phyloP scores from a whole-genome alignment of 2,888 invertebrate genomes.

The Lasioglossum villosulum region DNA sequence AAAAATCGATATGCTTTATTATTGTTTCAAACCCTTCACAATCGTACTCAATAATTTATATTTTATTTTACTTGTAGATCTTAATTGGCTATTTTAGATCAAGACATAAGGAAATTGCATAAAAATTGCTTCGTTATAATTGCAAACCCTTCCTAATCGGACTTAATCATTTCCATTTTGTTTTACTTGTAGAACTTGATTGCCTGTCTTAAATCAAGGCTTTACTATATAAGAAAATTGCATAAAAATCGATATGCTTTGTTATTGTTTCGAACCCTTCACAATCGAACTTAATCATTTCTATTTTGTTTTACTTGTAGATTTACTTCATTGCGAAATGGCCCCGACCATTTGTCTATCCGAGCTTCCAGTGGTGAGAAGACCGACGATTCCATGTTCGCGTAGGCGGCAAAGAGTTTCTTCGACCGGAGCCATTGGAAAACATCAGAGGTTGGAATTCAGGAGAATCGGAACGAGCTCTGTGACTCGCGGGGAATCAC shows the following conservation, averaged over 20 bases:
- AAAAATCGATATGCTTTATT: too few species aligned
- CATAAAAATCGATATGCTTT: too few species aligned
- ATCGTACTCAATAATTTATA: too few species aligned
- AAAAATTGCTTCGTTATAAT: too few species aligned
- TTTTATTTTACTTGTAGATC: too few species aligned
- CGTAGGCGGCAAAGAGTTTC: conserved; percentile 65
- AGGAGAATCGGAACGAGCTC: conserved; percentile 42
- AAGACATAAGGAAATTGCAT: too few species aligned
- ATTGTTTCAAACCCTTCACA: too few species aligned
- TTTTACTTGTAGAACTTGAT: too few species aligned
- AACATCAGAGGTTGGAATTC: conserved; percentile 68
- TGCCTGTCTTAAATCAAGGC: too few species aligned
- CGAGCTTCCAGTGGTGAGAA: conserved; percentile 71
- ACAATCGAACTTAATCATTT: not conserved
- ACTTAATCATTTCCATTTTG: not conserved
- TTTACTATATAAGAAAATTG: too few species aligned
- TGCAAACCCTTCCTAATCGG: not conserved
- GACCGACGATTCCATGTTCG: conserved; percentile 63
- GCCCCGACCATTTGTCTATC: conserved; percentile 77
- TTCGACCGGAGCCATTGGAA: conserved; percentile 56
- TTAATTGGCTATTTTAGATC: too few species aligned
- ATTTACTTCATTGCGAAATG: conserved; percentile 63
- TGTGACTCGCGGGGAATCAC: conserved; percentile 11
- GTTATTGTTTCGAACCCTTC: not conserved
- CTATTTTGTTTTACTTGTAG: conserved; percentile 41